Conservation (phyloP, 2,113 vertebrate genomes). For the Erpornis zantholeuca region DNA sequence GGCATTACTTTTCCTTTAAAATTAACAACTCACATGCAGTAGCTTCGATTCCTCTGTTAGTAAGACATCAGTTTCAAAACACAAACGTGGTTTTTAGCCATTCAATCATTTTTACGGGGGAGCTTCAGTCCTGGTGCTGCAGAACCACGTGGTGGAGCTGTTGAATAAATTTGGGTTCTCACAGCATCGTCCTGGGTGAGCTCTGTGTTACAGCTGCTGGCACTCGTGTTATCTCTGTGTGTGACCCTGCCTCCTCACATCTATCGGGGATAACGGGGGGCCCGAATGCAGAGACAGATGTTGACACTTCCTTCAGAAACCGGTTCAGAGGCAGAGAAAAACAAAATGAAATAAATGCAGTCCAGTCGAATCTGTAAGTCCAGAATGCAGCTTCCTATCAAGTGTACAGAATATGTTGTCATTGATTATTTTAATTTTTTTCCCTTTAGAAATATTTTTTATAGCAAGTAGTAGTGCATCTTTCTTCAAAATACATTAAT, state of each 20-base stretch:
- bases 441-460: neutral
- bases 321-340: neutral
- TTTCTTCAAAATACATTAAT: neutral
- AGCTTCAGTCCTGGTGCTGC: neutral
- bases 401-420: neutral
- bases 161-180: slow-evolving; percentile 67
- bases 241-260: neutral
- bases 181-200: neutral
- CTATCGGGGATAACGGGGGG: neutral
- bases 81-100: neutral
- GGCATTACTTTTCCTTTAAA: neutral
- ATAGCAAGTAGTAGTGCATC: neutral
- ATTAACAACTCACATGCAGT: neutral
- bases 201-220: neutral
- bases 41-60: neutral
- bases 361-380: neutral
- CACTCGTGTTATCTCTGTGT: neutral
- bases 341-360: neutral
- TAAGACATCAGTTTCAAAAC: neutral
- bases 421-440: neutral
- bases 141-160: slow-evolving; percentile 76
- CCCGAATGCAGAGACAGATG: neutral
- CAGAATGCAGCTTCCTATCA: neutral
- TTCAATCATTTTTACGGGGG: neutral
- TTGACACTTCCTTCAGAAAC: neutral